Conservation (phyloP, 2,113 vertebrate genomes). For the Formicarius rufipectus region DNA sequence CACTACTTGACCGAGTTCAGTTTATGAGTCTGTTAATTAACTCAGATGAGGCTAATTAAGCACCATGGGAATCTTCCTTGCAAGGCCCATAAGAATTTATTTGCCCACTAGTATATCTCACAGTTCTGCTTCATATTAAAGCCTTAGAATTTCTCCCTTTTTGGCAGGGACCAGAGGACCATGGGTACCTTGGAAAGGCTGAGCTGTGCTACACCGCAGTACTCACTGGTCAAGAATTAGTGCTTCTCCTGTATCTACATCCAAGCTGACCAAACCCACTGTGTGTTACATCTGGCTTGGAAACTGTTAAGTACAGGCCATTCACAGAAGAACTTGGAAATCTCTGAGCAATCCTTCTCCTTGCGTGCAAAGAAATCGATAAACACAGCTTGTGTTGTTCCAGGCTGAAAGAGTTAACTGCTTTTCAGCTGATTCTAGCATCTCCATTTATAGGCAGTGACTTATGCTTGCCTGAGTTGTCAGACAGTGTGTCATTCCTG, state of each 20-base stretch:
- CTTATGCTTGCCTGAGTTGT: not conserved
- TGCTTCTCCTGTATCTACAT: not conserved
- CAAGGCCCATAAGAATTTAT: not conserved
- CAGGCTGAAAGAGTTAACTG: not conserved
- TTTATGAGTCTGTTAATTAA: not conserved
- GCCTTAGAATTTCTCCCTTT: not conserved
- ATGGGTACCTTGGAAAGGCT: not conserved
- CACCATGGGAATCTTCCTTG: not conserved
- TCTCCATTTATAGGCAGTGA: not conserved
- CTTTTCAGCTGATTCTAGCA: not conserved
- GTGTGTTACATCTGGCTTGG: not conserved
- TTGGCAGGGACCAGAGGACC: not conserved
- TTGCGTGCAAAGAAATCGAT: not conserved
- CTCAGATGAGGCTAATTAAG: not conserved
- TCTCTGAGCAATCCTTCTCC: not conserved
- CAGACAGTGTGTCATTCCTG: slow-evolving; percentile 20
- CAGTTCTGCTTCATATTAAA: not conserved
- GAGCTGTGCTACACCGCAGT: not conserved
- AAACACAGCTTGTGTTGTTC: not conserved
- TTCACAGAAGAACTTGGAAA: not conserved
- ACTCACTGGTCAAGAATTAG: not conserved
- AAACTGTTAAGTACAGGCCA: not conserved
- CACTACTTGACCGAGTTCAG: not conserved
- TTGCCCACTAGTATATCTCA: not conserved
- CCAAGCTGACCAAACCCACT: not conserved